phyloP scores from a whole-genome alignment of 2,797 vertebrate species.

The Hippoglossus hippoglossus region DNA sequence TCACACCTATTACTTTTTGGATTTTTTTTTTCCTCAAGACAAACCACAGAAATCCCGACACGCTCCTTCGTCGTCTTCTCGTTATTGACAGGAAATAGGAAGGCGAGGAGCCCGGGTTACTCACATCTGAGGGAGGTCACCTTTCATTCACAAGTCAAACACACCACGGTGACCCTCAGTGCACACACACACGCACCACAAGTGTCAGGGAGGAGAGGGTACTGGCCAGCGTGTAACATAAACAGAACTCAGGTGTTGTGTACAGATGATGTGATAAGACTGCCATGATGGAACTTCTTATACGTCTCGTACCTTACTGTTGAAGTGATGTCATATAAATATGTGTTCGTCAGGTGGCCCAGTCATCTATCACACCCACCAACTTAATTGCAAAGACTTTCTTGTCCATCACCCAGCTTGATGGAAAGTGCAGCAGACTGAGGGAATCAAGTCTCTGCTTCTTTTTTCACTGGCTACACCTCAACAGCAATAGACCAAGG shows the following conservation, averaged over 20 bases:
- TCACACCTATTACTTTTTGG: not conserved
- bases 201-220: slow-evolving; percentile 57
- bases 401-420: not conserved
- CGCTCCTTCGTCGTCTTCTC: not conserved
- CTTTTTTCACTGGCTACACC: not conserved
- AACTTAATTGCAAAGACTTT: not conserved
- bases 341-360: not conserved
- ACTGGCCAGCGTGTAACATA: slow-evolving; percentile 67
- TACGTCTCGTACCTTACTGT: slow-evolving; percentile 5
- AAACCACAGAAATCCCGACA: slow-evolving; percentile 2
- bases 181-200: slow-evolving; percentile 9
- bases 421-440: not conserved
- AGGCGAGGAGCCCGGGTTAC: slow-evolving; percentile 11
- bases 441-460: not conserved
- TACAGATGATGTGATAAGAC: slow-evolving; percentile 26
- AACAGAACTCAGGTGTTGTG: slow-evolving; percentile 46
- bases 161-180: slow-evolving; percentile 32
- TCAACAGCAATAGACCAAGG: not conserved
- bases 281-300: slow-evolving; percentile 31
- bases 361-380: not conserved
- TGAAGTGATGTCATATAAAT: not conserved
- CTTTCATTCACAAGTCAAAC: slow-evolving; percentile 50
- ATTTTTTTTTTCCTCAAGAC: not conserved
- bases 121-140: slow-evolving; percentile 31
- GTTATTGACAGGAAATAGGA: slow-evolving; percentile 54